A percentile compares a stretch with the other conserved stretches of the same genome.
These are phyloP conservation scores for Pachyrhynchus sulphureomaculatus DNA, from an alignment of 1,140 invertebrate genomes.

Conservation along the genomic window DNA sequence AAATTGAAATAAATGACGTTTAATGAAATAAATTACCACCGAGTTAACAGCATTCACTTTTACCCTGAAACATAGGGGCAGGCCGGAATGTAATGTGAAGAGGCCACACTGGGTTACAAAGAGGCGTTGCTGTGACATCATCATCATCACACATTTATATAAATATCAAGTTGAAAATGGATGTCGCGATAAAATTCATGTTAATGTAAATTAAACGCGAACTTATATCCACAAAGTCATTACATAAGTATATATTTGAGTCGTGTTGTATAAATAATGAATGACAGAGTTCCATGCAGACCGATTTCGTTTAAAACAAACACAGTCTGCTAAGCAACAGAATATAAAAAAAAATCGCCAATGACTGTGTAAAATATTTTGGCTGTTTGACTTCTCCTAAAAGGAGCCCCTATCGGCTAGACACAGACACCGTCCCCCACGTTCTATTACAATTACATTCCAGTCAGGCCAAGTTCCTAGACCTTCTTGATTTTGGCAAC, in stretches of 20 bases:
- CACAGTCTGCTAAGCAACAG: constrained; percentile 4
- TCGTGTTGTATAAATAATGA: neutral
- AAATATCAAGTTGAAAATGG: neutral
- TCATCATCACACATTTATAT: neutral
- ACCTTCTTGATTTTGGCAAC: constrained; percentile 39
- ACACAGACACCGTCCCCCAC: constrained; percentile 38
- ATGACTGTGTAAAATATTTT: constrained; percentile 43
- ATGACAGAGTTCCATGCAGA: constrained; percentile 2
- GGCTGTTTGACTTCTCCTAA: constrained; percentile 42
- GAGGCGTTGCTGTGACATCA: neutral
- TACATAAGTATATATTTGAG: neutral
- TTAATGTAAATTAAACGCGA: neutral
- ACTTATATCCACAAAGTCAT: neutral
- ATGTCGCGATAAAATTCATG: neutral
- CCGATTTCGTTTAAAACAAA: neutral
- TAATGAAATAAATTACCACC: neutral
- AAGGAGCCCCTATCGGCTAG: constrained; percentile 41
- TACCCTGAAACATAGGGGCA: constrained; percentile 1
- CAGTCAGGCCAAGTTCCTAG: constrained; percentile 35
- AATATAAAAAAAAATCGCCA: constrained; percentile 39
- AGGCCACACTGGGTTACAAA: no score
- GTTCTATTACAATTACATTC: constrained; percentile 43
- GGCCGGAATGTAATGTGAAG: no score
- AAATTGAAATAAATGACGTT: constrained; percentile 8
- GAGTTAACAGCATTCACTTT: neutral